These are phyloP conservation scores for Anolis apletophallus DNA, from an alignment of 2,797 vertebrate species.

Conservation along the genomic window DNA sequence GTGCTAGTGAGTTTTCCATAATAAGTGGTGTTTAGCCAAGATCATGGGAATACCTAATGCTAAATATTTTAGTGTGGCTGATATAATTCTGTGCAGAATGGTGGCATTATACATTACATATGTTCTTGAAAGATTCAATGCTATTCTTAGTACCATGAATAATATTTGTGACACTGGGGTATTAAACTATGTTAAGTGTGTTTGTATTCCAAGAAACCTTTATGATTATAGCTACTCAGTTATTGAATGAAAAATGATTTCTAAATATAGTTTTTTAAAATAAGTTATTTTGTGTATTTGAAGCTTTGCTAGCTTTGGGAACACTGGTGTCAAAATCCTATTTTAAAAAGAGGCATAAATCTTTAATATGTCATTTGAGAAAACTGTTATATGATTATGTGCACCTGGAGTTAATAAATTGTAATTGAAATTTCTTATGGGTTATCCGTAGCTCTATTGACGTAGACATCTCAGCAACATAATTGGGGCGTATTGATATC, in stretches of 20 bases:
- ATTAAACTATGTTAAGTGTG: constrained; percentile 27
- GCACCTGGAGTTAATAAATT: constrained; percentile 64
- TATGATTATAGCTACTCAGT: constrained; percentile 41
- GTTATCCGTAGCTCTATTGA: constrained; percentile 54
- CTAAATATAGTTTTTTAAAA: constrained; percentile 38
- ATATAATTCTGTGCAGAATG: neutral
- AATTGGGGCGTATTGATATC: constrained; percentile 70
- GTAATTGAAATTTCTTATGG: constrained; percentile 63
- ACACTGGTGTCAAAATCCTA: constrained; percentile 53
- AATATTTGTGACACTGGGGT: neutral
- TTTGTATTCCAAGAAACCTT: constrained; percentile 46
- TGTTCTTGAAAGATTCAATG: constrained; percentile 39
- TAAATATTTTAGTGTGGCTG: neutral
- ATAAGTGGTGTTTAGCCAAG: constrained; percentile 22
- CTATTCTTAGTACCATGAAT: constrained; percentile 7
- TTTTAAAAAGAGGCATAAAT: constrained; percentile 57
- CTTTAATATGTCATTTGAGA: constrained; percentile 63
- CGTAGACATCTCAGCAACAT: constrained; percentile 66
- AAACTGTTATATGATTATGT: constrained; percentile 61
- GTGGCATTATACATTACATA: neutral
- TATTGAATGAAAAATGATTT: constrained; percentile 51
- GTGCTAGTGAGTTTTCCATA: constrained; percentile 5
- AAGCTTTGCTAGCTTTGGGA: constrained; percentile 61
- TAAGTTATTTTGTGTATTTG: constrained; percentile 54
- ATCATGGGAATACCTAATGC: neutral